Evolutionary conservation across 2,113 vertebrate genomes (phyloP).

Genomic region (Tragulus kanchil): DNA sequence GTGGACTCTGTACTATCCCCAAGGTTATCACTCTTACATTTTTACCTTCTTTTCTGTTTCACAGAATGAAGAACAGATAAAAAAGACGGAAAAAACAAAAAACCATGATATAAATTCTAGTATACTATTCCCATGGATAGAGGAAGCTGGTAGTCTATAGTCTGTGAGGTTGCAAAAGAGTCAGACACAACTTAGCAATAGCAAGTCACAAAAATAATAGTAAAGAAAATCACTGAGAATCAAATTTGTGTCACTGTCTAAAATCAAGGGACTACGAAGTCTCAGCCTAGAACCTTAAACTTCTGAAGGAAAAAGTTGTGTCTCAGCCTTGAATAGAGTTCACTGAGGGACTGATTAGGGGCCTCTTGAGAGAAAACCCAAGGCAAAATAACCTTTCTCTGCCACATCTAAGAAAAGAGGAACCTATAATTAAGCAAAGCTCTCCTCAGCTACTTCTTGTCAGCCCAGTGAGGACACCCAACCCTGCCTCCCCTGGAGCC

Average conservation of each 20-base stretch:
- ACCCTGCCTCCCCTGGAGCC: rapidly evolving
- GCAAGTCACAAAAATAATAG: not conserved
- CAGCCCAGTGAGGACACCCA: not conserved
- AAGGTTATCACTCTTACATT: not conserved
- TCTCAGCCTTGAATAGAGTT: not conserved
- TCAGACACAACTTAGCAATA: not conserved
- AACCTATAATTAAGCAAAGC: not conserved
- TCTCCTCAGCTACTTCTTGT: not conserved
- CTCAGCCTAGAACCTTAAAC: not conserved
- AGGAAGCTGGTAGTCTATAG: not conserved
- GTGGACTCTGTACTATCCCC: no score
- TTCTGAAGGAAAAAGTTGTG: not conserved
- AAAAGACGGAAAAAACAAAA: not conserved
- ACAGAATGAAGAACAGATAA: not conserved
- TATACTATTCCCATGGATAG: not conserved
- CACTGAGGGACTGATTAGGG: not conserved
- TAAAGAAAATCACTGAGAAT: slow-evolving; percentile 4
- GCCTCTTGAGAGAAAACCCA: not conserved
- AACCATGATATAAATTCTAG: not conserved
- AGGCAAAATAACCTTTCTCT: not conserved
- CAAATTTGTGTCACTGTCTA: not conserved
- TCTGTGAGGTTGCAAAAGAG: not conserved
- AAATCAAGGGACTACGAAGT: not conserved
- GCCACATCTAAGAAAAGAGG: not conserved
- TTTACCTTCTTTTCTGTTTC: not conserved